phyloP scores from a whole-genome alignment of 2,113 vertebrate genomes.

The human (Homo sapiens) region GRCh38 chr7:24745001-24745500 shows the following conservation, averaged over 20 bases:
- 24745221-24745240: neutral
- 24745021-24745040: no score
- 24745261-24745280: neutral
- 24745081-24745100: neutral
- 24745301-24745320: neutral
- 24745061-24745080: neutral
- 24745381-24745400: neutral
- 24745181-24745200: neutral
- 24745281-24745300: rapidly evolving
- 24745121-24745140: neutral
- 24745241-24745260: neutral
- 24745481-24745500: neutral
- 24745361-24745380: neutral
- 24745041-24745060: rapidly evolving
- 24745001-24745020: no score
- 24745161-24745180: neutral
- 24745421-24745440: neutral
- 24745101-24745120: neutral
- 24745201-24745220: neutral
- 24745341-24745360: neutral
- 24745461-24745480: neutral
- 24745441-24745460: neutral
- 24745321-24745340: neutral
- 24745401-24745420: neutral
- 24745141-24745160: neutral